phyloP scores from a whole-genome alignment of 2,113 vertebrate species.

The Megaceryle torquata region DNA sequence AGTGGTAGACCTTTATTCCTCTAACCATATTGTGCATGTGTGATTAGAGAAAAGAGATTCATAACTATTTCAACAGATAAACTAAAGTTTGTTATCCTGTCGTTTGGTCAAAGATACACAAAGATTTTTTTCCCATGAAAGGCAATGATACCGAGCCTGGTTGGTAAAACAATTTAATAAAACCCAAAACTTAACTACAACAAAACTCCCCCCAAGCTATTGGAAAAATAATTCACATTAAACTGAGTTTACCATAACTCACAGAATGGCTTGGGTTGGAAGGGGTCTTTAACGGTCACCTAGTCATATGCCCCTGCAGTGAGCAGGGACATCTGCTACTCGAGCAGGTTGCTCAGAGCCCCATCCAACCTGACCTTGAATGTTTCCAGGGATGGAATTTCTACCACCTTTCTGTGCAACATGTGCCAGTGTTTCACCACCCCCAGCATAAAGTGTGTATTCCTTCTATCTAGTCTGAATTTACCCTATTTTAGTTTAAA shows the following conservation, averaged over 20 bases:
- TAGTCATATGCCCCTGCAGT: not conserved
- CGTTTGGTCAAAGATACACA: not conserved
- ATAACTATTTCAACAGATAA: not conserved
- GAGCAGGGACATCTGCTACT: not conserved
- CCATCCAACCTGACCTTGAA: not conserved
- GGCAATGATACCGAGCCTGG: not conserved
- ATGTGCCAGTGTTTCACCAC: not conserved
- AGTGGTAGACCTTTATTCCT: not conserved
- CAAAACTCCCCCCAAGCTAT: not conserved
- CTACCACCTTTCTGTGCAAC: not conserved
- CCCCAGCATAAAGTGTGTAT: not conserved
- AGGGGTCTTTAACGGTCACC: not conserved
- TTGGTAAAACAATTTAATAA: not conserved
- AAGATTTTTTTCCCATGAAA: not conserved
- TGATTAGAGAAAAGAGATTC: not conserved
- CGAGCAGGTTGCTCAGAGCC: not conserved
- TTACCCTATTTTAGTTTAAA: no score
- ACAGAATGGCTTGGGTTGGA: not conserved
- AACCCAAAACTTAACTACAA: not conserved
- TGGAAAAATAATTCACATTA: not conserved
- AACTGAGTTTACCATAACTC: not conserved
- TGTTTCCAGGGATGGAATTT: not conserved
- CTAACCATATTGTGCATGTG: not conserved
- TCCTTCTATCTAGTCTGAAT: no score
- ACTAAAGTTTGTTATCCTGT: not conserved